Base-by-base conservation (phyloP, 2,888 invertebrate species). In the Drosophila lacicola region DNA sequence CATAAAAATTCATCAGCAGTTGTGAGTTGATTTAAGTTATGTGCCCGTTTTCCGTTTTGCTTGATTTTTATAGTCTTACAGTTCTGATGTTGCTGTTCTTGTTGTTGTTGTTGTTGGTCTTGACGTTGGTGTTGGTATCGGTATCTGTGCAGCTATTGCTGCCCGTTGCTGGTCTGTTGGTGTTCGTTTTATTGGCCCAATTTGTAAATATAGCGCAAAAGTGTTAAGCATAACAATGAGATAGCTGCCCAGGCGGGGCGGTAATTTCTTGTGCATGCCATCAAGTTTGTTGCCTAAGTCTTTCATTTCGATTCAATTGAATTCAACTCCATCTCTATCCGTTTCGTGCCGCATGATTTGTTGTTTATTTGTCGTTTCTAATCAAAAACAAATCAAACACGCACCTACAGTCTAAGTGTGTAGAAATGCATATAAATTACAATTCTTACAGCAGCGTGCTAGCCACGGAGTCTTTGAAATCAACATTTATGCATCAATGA, bases 121-220 rank as follows among this genome's bases (percentile, higher is more conserved):
- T 25, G 37, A 11, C 46, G 10, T 41, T 42, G 34, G 13, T 46
- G 50, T 54, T 14, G 37, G 42, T 44, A 13, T 33, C 34, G 14
- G 41, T 60, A 36, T 63, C 34, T 41, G 62, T 56, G 42, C 47
- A 62, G 45, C 45, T 57, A 57, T 71, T 29, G 46, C 13, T 55
- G 61, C 49, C 63, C 44, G 42, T 49, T 37, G 62, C 37, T 60
- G 57, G 34, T 70, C 55, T 14, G 61, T 58, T 83, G 79, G 88
- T 88, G 86, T 85, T 85, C 79, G 73, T 88, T 86, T 86, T 88
- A 85, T 85, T 85, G 85, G 83, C 88, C 88, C 75, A 85, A 85
- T 88, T 86, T 86, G 88, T 88, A 78, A 85, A 86, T 83, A 88
- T 83, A 83, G 83, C 85, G 68, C 80, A 78, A 74, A 82, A 86